Base-by-base conservation (phyloP, 1,140 invertebrate genomes). In the Helicoverpa armigera region DNA sequence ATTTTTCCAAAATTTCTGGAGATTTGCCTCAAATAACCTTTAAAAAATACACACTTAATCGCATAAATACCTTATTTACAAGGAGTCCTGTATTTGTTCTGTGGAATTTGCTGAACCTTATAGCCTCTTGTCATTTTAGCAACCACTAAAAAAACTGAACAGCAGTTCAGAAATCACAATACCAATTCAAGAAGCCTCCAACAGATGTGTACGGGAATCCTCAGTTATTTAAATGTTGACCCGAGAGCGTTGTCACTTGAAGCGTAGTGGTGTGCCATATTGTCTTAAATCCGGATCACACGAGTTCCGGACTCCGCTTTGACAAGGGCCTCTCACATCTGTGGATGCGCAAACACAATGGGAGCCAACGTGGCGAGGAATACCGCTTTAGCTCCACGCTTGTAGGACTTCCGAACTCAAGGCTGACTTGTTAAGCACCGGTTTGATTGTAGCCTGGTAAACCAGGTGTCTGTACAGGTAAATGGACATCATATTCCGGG, bases 271-370 rank as follows among this genome's bases (percentile, higher is more conserved):
- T 76, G 73, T 63, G 18, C 18, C 58, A 61, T 56, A 79, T 79
- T 79, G 76, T 79, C 76, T 69, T 69, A 48, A 69, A 69, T 79
- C 75, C 61, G 61, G 76, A 69, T 79, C 76, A 79, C 76, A 79
- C 51, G 76, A 31, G 76, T 70, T 58, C 74, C 60, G 58, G 74
- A 50, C 43, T 48, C 74, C 12, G 58, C 12, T 16, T 5, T 29
- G 60, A 77, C 74, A 77, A 79, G 76, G 51, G 72, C 31, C 65
- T 56, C 61, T 76, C 50, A 54, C 61, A 31, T 56, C 61, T 12
- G 43, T 79, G 53, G 53, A 16, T 56, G 65, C n/a, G 76, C 65
- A 58, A 69, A 69, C 65, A 79, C 76, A 79, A 79, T 79, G 61
- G n/a, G n/a, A 14, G 2, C 50, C 61, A 58, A 18, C 65, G 76